These are phyloP conservation scores for Matsumurasca onukii DNA, from an alignment of 1,140 invertebrate species.

Conservation along the genomic window DNA sequence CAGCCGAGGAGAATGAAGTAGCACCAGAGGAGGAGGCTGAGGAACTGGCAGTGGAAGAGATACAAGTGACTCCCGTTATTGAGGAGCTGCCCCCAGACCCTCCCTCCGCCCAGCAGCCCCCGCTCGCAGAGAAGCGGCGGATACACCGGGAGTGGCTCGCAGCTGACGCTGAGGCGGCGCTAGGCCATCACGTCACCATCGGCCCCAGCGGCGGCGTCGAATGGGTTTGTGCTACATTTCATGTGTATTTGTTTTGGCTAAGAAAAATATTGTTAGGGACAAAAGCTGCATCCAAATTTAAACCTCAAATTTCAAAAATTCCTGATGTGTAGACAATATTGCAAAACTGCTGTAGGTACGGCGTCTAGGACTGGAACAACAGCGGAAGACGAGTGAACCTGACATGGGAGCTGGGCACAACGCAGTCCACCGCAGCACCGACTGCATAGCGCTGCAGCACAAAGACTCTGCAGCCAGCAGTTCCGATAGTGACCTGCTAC, in stretches of 20 bases:
- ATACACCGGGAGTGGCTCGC: conserved; percentile 36
- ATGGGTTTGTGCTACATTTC: conserved; percentile 51
- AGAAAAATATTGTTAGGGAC: background rate
- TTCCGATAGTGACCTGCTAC: conserved; percentile 59
- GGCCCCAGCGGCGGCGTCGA: conserved; percentile 63
- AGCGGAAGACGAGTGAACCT: conserved; percentile 52
- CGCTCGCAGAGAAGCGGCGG: background rate
- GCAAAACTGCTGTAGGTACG: conserved; percentile 25
- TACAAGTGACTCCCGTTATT: conserved; percentile 2
- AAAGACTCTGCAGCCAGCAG: conserved; percentile 49
- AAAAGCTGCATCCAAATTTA: background rate
- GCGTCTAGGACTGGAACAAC: conserved; percentile 39
- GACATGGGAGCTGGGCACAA: conserved; percentile 48
- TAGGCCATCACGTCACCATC: conserved; percentile 58
- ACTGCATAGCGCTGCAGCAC: conserved; percentile 60
- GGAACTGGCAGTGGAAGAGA: conserved; percentile 16
- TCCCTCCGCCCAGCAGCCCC: background rate
- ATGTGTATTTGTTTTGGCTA: too few species aligned
- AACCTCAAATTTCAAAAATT: background rate
- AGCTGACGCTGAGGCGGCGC: conserved; percentile 33
- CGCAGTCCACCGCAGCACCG: conserved; percentile 60
- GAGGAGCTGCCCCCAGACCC: conserved; percentile 24
- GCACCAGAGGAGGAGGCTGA: conserved; percentile 22
- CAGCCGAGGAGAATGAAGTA: conserved; percentile 27
- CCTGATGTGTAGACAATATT: background rate